Evolutionary conservation across 1,140 invertebrate species (phyloP).

Genomic region (Drosophila dunni): DNA sequence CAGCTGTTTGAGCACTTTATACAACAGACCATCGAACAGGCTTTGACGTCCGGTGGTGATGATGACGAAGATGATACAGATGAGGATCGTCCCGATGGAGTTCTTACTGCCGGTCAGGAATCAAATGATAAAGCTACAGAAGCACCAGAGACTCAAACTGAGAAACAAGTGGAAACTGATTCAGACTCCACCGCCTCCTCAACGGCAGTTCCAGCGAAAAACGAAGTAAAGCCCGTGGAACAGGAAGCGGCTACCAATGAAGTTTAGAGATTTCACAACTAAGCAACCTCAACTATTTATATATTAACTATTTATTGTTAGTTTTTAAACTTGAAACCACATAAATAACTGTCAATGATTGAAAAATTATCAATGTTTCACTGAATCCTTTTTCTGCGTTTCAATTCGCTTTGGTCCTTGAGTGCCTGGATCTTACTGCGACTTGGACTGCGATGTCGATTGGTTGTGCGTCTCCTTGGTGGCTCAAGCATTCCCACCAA

Average conservation of each 20-base stretch:
- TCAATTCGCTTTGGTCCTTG: constrained; percentile 25
- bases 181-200: background rate
- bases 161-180: constrained; percentile 1
- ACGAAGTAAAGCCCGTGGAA: constrained; percentile 4
- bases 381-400: background rate
- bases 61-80: constrained; percentile 69
- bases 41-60: constrained; percentile 72
- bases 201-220: background rate
- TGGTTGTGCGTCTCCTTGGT: constrained; percentile 51
- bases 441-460: constrained; percentile 68
- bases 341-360: constrained; percentile 14
- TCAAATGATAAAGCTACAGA: constrained; percentile 45
- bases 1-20: constrained; percentile 82
- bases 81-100: background rate
- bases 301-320: constrained; percentile 73
- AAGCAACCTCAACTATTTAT: constrained; percentile 62
- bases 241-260: constrained; percentile 41
- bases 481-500: constrained; percentile 56
- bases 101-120: constrained; percentile 13
- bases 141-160: constrained; percentile 9
- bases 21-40: constrained; percentile 79
- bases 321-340: constrained; percentile 37
- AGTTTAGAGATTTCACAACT: constrained; percentile 41
- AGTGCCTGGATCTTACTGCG: constrained; percentile 56
- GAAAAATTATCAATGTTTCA: background rate